phyloP scores from a whole-genome alignment of 2,113 vertebrate species.

The Bubo scandiacus region DNA sequence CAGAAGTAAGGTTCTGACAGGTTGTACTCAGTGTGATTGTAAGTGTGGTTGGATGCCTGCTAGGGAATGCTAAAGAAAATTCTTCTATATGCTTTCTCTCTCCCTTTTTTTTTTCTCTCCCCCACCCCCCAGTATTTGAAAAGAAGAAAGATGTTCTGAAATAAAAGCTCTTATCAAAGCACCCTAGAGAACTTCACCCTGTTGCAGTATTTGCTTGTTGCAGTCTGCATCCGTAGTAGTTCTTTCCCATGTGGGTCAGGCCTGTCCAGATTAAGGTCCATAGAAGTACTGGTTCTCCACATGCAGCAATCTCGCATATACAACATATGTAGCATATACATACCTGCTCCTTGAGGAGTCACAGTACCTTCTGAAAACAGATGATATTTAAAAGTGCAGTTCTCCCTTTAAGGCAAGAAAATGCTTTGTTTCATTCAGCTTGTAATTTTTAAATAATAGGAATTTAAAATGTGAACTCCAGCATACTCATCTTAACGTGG shows the following conservation, averaged over 20 bases:
- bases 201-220: background rate
- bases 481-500: background rate
- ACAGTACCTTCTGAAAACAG: background rate
- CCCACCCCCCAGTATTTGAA: background rate
- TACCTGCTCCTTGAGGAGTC: background rate
- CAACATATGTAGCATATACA: background rate
- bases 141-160: background rate
- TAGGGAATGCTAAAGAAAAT: background rate
- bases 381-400: background rate
- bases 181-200: background rate
- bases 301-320: background rate
- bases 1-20: background rate
- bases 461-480: background rate
- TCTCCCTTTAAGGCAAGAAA: background rate
- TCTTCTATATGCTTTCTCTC: background rate
- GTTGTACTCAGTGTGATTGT: background rate
- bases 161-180: background rate
- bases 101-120: background rate
- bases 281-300: background rate
- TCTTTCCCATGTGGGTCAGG: background rate
- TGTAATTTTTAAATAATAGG: background rate
- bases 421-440: background rate
- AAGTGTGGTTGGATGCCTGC: rapidly evolving
- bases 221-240: background rate
- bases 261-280: background rate